Evolutionary conservation across 2,797 vertebrate genomes (phyloP), one percentile per base, ranked within the genome.

Genomic region (Pseudomugil tenellus): DNA sequence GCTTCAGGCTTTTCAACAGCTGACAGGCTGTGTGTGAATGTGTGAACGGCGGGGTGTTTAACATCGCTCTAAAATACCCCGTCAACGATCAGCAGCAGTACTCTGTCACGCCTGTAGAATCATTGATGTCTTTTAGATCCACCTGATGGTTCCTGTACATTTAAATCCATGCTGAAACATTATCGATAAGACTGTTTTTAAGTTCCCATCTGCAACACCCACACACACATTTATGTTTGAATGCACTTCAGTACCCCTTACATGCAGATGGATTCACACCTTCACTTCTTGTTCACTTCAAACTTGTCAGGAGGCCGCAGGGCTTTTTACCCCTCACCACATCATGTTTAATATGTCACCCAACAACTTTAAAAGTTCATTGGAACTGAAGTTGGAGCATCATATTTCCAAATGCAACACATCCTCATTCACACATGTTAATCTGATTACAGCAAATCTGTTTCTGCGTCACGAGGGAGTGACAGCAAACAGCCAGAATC

Each of bases 41-140:
- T 79, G 88, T 80, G 87, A 88, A 87, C 46, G 39, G 83, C 54
- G 63, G 72, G 82, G 75, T 67, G 64, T 84, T 91, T 91, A 83
- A 85, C 89, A 81, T 85, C 62, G 77, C 67, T 71, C 66, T 66
- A 76, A 56, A 61, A 83, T 74, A 59, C 48, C 48, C 55, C 56
- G 65, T 80, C 81, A 76, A 60, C 6, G 57, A 72, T 79, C 75
- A 32, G 26, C 75, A 72, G 60, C 58, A 23, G 67, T 70, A 46
- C 69, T 69, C 68, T 60, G 51, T 64, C 76, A 39, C 56, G 28
- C 70, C 48, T 58, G 51, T 53, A 51, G 39, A 31, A 60, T 55
- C 59, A 58, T n/a, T 62, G 41, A 67, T 51, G 72, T 59, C 58
- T 60, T 29, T 67, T 31, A 39, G 70, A 85, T 70, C 68, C 64